phyloP scores from a whole-genome alignment of 2,113 vertebrate genomes.

The Cettia cetti region DNA sequence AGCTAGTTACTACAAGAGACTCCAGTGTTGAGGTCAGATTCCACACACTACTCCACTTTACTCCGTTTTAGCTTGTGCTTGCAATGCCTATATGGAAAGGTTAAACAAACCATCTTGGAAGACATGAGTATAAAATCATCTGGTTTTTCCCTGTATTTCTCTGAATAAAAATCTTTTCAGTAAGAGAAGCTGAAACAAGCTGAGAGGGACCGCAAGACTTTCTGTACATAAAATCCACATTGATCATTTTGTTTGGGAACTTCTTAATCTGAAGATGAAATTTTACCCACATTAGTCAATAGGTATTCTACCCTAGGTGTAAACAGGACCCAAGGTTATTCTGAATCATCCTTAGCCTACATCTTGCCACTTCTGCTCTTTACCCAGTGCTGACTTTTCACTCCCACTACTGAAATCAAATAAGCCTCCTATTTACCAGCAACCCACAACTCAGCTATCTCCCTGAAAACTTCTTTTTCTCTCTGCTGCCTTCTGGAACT shows the following conservation, averaged over 20 bases:
- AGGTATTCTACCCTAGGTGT: neutral
- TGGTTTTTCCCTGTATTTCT: neutral
- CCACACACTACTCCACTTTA: neutral
- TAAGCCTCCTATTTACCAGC: neutral
- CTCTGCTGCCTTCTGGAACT: neutral
- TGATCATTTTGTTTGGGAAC: neutral
- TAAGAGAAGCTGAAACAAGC: neutral
- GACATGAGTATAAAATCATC: neutral
- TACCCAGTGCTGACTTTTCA: neutral
- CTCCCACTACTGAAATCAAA: neutral
- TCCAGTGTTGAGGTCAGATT: neutral
- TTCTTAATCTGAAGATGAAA: neutral
- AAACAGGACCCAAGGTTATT: neutral
- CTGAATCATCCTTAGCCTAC: neutral
- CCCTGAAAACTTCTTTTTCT: neutral
- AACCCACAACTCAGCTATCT: neutral
- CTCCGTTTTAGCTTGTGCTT: neutral
- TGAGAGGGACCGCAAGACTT: neutral
- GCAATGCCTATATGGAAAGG: neutral
- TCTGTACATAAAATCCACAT: neutral
- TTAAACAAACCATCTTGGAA: conserved; percentile 12
- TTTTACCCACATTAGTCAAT: neutral
- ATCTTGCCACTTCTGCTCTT: neutral
- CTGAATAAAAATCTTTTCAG: neutral
- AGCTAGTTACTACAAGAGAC: neutral